These are phyloP conservation scores for Apis dorsata DNA, from an alignment of 1,140 invertebrate species.

Conservation along the genomic window DNA sequence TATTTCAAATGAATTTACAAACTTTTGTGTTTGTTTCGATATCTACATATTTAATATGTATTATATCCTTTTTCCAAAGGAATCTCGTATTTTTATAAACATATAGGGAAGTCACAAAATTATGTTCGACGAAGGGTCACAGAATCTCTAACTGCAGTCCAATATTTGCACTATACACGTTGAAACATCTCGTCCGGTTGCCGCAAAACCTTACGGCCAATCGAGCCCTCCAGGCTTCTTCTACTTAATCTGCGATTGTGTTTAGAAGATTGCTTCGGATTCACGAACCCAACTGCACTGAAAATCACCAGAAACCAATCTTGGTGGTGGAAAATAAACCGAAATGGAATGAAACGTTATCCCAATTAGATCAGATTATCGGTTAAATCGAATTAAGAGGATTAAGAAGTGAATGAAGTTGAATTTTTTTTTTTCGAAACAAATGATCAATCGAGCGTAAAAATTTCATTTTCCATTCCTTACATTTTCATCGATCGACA, in stretches of 20 bases:
- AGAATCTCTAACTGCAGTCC: neutral
- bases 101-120: neutral
- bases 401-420: neutral
- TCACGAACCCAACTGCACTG: neutral
- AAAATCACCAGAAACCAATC: neutral
- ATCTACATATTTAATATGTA: too few species aligned
- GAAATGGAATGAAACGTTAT: neutral
- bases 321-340: slow-evolving; percentile 4
- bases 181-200: neutral
- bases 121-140: neutral
- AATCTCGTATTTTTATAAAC: too few species aligned
- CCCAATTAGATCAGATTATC: neutral
- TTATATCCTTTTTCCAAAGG: too few species aligned
- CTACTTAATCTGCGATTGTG: neutral
- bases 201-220: neutral
- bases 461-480: neutral
- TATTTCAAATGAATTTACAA: too few species aligned
- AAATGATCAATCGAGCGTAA: neutral
- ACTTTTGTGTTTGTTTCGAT: too few species aligned
- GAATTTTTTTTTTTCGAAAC: neutral
- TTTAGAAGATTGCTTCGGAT: neutral
- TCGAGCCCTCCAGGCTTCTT: neutral
- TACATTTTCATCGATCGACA: neutral
- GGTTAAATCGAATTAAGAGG: neutral
- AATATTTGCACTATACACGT: neutral